These are phyloP conservation scores for Tenthredo mesomela DNA, from an alignment of 2,888 invertebrate species.

Conservation along the genomic window DNA sequence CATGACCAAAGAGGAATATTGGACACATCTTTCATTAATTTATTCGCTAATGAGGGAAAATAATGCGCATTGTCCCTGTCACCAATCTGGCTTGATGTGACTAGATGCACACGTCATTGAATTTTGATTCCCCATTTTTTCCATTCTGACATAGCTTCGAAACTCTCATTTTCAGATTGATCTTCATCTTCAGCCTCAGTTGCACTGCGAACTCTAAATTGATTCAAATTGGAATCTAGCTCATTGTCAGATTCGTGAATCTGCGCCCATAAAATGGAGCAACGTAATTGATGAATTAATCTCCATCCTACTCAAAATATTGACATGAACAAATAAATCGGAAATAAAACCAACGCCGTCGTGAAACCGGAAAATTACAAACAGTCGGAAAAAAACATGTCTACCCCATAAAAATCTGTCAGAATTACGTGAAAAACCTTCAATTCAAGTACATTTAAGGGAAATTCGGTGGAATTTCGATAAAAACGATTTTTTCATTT, in stretches of 20 bases:
- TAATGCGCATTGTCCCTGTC: conserved; percentile 49
- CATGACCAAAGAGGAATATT: conserved; percentile 51
- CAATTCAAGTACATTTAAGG: neutral
- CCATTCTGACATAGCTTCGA: neutral
- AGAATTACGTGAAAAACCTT: neutral
- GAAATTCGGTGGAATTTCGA: too few species aligned
- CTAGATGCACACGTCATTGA: neutral
- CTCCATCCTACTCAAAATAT: neutral
- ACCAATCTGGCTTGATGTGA: conserved; percentile 2
- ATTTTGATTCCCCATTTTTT: neutral
- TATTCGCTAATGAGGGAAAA: conserved; percentile 17
- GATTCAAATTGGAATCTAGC: neutral
- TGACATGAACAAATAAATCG: neutral
- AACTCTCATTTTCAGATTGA: neutral
- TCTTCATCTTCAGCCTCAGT: neutral
- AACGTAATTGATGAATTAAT: conserved; percentile 4
- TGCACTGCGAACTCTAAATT: neutral
- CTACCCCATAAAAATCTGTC: neutral
- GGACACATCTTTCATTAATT: conserved; percentile 33
- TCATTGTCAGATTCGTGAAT: too few species aligned
- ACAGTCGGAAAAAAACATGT: neutral
- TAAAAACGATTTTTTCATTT: too few species aligned
- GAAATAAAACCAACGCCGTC: neutral
- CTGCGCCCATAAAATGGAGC: too few species aligned
- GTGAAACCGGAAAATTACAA: neutral